Conservation (phyloP, 2,797 vertebrate genomes). For the Decapterus maruadsi region DNA sequence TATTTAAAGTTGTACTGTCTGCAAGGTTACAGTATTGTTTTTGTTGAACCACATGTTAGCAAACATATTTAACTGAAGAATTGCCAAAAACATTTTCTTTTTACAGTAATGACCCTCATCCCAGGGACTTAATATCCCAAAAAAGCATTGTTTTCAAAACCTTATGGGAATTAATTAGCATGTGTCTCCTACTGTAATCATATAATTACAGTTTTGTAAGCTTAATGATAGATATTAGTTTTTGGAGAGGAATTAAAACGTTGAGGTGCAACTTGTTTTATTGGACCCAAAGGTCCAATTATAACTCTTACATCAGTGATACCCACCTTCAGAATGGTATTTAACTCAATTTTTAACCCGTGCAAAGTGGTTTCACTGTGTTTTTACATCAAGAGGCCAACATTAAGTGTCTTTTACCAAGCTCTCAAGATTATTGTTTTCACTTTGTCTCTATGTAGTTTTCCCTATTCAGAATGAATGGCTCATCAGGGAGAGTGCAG, state of each 20-base stretch:
- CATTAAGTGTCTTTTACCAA: background rate
- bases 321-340: slow-evolving; percentile 15
- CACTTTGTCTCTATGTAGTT: background rate
- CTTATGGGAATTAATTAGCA: slow-evolving; percentile 15
- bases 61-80: background rate
- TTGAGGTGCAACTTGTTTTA: slow-evolving; percentile 23
- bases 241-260: slow-evolving; percentile 10
- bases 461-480: background rate
- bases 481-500: background rate
- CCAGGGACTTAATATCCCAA: background rate
- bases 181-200: slow-evolving; percentile 21
- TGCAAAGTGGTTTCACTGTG: background rate
- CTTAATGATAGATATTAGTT: slow-evolving; percentile 17
- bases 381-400: background rate
- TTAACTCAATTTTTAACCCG: background rate
- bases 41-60: background rate
- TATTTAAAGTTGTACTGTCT: background rate
- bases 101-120: background rate
- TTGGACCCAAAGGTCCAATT: slow-evolving; percentile 9
- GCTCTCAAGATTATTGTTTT: background rate
- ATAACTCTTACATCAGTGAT: slow-evolving; percentile 5
- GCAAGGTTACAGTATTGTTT: background rate
- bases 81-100: background rate
- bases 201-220: background rate
- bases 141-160: slow-evolving; percentile 15